Conservation (phyloP, 2,888 invertebrate species). For the Drosophila atripex region DNA sequence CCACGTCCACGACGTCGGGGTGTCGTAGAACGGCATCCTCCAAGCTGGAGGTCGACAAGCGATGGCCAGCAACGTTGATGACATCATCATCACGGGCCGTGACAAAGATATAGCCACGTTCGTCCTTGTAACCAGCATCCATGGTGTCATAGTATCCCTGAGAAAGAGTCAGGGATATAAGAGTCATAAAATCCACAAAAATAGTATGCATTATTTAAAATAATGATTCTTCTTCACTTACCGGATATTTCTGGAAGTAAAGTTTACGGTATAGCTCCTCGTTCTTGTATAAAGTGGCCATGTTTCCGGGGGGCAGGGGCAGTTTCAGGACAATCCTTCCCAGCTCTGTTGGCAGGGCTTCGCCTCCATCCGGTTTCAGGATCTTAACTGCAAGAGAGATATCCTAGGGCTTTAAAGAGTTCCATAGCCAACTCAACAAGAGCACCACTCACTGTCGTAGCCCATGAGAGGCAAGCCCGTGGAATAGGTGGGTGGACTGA, state of each 20-base stretch:
- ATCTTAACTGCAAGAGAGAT: constrained; percentile 86
- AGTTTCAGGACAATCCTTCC: constrained; percentile 93
- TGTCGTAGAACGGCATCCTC: constrained; percentile 96
- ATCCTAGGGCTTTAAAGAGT: constrained; percentile 15
- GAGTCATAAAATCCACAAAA: too few species aligned
- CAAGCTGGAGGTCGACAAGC: constrained; percentile 93
- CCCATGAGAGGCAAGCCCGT: constrained; percentile 95
- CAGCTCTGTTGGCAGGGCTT: constrained; percentile 89
- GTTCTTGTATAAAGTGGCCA: constrained; percentile 92
- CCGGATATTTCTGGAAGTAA: constrained; percentile 93
- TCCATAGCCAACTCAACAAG: neutral
- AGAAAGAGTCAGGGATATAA: too few species aligned
- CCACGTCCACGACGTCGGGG: constrained; percentile 92
- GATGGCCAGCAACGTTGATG: constrained; percentile 97
- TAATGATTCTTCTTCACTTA: constrained; percentile 84
- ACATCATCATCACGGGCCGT: constrained; percentile 96
- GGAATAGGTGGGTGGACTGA: constrained; percentile 89
- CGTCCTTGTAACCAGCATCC: constrained; percentile 95
- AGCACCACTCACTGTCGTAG: constrained; percentile 88
- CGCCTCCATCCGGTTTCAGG: constrained; percentile 88
- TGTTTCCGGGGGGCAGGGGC: constrained; percentile 95
- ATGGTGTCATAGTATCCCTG: constrained; percentile 91
- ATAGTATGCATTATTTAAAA: too few species aligned
- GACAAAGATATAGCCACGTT: constrained; percentile 93
- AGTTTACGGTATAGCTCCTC: constrained; percentile 91